Percentiles rank a stretch among this genome's conserved stretches.
phyloP scores from a whole-genome alignment of 2,113 vertebrate genomes.

The Sula dactylatra region DNA sequence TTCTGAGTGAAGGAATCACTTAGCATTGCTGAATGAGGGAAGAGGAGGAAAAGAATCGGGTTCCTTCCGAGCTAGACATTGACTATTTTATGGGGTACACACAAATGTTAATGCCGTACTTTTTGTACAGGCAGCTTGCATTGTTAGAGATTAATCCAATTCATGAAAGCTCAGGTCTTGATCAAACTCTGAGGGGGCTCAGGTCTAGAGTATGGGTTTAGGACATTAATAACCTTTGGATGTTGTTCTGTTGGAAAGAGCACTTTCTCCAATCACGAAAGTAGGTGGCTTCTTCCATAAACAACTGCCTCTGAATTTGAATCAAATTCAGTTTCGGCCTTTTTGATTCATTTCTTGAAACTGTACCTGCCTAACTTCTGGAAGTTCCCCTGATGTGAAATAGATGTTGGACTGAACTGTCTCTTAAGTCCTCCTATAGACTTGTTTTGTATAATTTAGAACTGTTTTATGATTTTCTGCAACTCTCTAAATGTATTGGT shows the following conservation, averaged over 20 bases:
- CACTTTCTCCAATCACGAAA: neutral
- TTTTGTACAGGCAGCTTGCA: neutral
- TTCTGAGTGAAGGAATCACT: neutral
- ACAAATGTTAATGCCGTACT: neutral
- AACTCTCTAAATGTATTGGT: neutral
- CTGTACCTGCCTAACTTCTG: neutral
- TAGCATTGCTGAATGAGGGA: neutral
- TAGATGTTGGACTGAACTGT: neutral
- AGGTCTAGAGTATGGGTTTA: neutral
- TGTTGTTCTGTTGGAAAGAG: neutral
- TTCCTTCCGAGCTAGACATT: neutral
- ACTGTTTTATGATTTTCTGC: neutral
- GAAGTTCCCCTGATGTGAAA: neutral
- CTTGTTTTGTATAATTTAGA: neutral
- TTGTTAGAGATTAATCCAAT: neutral
- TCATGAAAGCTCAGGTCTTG: neutral
- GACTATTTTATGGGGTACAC: neutral
- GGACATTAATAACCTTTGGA: neutral
- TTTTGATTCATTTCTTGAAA: neutral
- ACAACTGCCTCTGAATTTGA: too few species aligned
- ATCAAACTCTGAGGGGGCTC: neutral
- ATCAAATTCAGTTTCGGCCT: neutral
- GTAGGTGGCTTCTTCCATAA: neutral
- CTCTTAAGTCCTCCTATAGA: neutral
- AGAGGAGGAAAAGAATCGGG: neutral